These are phyloP conservation scores for Alethe castanea DNA, from an alignment of 2,113 vertebrate species.

Conservation along the genomic window DNA sequence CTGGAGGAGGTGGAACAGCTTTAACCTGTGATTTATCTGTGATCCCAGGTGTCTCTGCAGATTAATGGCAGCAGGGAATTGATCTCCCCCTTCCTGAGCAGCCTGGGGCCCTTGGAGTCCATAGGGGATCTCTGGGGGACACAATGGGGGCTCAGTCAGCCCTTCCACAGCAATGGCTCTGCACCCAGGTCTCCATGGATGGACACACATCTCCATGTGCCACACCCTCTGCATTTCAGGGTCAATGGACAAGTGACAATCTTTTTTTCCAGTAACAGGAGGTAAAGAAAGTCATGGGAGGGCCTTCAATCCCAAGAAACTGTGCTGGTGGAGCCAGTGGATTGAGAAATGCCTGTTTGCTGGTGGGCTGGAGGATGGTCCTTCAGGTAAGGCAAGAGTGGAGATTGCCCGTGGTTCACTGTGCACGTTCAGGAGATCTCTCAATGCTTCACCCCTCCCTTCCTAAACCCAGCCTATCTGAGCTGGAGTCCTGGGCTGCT, in stretches of 20 bases:
- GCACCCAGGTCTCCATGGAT: not conserved
- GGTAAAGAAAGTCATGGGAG: not conserved
- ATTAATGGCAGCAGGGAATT: accelerated
- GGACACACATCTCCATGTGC: accelerated
- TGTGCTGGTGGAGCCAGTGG: accelerated
- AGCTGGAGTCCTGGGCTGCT: not conserved
- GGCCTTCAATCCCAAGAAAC: not conserved
- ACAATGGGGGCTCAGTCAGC: accelerated
- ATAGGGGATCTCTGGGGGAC: not conserved
- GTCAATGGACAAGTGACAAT: not conserved
- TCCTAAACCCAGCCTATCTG: not conserved
- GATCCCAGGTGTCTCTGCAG: not conserved
- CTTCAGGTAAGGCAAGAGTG: not conserved
- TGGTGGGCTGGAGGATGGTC: not conserved
- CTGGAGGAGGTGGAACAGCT: not conserved
- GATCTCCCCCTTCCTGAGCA: not conserved
- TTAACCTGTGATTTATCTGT: not conserved
- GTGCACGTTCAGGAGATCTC: not conserved
- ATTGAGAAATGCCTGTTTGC: accelerated
- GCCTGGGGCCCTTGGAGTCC: not conserved
- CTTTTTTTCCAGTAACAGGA: not conserved
- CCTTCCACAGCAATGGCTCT: accelerated
- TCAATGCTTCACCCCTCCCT: not conserved
- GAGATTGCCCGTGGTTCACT: accelerated
- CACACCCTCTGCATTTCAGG: not conserved